Conservation (phyloP, 2,888 invertebrate species). For the Pheosia gnoma region DNA sequence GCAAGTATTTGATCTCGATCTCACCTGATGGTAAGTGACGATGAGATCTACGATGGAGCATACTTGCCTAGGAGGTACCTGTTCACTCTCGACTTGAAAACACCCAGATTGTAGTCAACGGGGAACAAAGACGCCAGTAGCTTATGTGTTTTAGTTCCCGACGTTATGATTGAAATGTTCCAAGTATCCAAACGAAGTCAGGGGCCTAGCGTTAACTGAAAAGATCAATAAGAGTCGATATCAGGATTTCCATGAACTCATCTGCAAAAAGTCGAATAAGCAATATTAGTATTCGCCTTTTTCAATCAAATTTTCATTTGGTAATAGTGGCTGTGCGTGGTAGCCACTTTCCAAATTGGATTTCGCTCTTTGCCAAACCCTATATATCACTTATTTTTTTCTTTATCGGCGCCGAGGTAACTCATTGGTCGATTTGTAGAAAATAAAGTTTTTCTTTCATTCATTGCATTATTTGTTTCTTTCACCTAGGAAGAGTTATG, state of each 20-base stretch:
- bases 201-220: background rate
- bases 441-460: background rate
- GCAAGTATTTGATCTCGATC: too few relatives aligned
- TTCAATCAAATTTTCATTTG: slow-evolving; percentile 43
- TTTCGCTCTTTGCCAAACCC: slow-evolving; percentile 13
- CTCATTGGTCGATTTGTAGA: background rate
- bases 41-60: too few relatives aligned
- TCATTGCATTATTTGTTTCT: background rate
- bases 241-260: slow-evolving; percentile 26
- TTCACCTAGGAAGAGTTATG: too few relatives aligned
- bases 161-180: background rate
- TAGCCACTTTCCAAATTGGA: slow-evolving; percentile 38
- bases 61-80: too few relatives aligned
- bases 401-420: background rate
- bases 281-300: slow-evolving; percentile 29
- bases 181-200: background rate
- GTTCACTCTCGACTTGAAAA: too few relatives aligned
- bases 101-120: too few relatives aligned
- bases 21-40: too few relatives aligned
- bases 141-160: too few relatives aligned
- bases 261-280: slow-evolving; percentile 24
- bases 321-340: slow-evolving; percentile 33
- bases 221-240: slow-evolving; percentile 8
- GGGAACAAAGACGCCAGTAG: too few relatives aligned
- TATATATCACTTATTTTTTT: slow-evolving; percentile 5